phyloP scores from a whole-genome alignment of 2,797 vertebrate genomes.

The Mus spretus region DNA sequence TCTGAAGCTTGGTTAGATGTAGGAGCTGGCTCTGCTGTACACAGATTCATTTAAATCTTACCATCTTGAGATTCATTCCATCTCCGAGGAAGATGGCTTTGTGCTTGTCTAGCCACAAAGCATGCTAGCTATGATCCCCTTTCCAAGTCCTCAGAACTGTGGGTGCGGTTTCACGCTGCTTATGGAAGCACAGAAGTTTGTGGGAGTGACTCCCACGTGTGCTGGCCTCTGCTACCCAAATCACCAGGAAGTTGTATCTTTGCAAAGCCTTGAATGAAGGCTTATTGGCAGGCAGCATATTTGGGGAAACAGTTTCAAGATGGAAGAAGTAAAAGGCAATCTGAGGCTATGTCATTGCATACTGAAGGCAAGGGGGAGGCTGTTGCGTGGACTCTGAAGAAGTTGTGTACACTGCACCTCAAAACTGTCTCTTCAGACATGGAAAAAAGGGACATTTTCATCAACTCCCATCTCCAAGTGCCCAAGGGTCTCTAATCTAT shows the following conservation, averaged over 20 bases:
- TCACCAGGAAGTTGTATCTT: background rate
- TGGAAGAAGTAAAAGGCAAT: background rate
- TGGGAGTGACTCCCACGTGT: accelerated
- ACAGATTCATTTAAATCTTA: background rate
- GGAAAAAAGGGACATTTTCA: background rate
- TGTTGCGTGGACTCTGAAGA: background rate
- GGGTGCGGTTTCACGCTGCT: background rate
- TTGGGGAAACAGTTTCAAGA: background rate
- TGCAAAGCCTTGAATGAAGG: background rate
- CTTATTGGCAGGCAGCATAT: background rate
- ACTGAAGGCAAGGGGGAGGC: too few relatives aligned
- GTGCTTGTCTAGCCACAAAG: background rate
- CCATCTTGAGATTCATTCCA: background rate
- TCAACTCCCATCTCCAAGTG: background rate
- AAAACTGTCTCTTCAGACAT: background rate
- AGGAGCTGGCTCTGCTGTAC: background rate
- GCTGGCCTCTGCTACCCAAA: background rate
- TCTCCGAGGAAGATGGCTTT: background rate
- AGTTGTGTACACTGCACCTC: background rate
- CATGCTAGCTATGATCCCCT: background rate
- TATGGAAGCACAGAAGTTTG: background rate
- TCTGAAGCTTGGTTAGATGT: background rate
- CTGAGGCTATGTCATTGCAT: background rate
- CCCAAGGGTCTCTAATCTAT: background rate
- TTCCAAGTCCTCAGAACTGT: background rate